Evolutionary conservation across 2,797 vertebrate genomes (phyloP), one percentile per base, ranked within the genome.

Genomic region (Nasua narica): DNA sequence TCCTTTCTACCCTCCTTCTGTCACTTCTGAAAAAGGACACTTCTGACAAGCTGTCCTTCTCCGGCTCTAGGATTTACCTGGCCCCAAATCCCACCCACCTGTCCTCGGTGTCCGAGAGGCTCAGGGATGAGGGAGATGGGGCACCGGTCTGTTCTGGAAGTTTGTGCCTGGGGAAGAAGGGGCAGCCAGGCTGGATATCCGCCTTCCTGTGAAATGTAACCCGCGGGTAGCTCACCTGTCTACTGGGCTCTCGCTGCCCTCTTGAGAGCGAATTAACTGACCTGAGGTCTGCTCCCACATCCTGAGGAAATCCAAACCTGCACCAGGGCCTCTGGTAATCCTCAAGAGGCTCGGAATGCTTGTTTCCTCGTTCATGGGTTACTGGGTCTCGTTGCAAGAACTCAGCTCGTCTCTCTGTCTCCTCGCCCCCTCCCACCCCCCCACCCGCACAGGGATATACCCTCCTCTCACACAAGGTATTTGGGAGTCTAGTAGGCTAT

Each of bases 381-480:
- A 37, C 35, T 2, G 16, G n/a, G 19, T 48, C 40, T 40, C 40
- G 40, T 40, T 40, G 3, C 40, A 40, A 40, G 40, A 40, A 40
- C 40, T 40, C 40, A 40, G 40, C 46, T 46, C 46, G n/a, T n/a
- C n/a, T n/a, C n/a, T n/a, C n/a, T n/a, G n/a, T n/a, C n/a, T n/a
- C n/a, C n/a, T n/a, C n/a, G n/a, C n/a, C n/a, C n/a, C n/a, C n/a
- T n/a, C n/a, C n/a, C n/a, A n/a, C n/a, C n/a, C n/a, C 69, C 77
- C 27, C 2, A 4, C 16, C 0, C 0, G 16, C 60, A 21, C n/a
- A n/a, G 2, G 2, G 21, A 27, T 2, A 13, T 43, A 15, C 37
- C 18, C 29, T 7, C 65, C 58, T 87, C 48, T 86, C 43, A 18
- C 56, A 35, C 56, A 15, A 25, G 32, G 46, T 37, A 7, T 37